Evolutionary conservation across 2,113 vertebrate genomes (phyloP).

Genomic region (Herpetotheres cachinnans): DNA sequence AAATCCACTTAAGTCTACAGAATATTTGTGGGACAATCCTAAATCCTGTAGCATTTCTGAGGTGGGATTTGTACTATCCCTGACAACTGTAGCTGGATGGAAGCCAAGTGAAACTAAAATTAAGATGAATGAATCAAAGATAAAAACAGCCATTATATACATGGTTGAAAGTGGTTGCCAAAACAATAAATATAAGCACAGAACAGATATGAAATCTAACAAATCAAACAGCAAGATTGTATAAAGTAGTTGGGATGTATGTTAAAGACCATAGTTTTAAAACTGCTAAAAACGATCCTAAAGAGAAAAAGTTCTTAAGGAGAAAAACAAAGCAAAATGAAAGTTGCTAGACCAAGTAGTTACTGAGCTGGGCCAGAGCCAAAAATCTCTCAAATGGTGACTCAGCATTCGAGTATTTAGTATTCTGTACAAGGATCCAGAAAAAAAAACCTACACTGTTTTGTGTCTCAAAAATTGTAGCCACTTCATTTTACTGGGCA

Average conservation of each 20-base stretch:
- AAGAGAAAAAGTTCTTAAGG: neutral
- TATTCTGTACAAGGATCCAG: neutral
- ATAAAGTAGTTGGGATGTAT: neutral
- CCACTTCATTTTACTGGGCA: neutral
- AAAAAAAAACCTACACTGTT: neutral
- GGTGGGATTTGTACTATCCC: neutral
- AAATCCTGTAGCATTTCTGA: neutral
- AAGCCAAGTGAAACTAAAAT: constrained; percentile 47
- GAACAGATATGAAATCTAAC: neutral
- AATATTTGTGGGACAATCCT: neutral
- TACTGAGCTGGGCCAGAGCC: neutral
- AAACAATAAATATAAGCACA: neutral
- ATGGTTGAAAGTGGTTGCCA: neutral
- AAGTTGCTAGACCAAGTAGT: neutral
- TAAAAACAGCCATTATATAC: neutral
- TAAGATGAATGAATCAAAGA: neutral
- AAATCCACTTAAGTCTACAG: constrained; percentile 6
- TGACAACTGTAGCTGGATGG: constrained; percentile 2
- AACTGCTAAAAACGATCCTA: neutral
- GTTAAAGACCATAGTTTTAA: neutral
- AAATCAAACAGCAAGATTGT: neutral
- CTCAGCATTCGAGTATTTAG: neutral
- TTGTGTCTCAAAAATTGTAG: neutral
- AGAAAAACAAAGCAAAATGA: neutral
- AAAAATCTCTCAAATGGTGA: neutral